phyloP scores from a whole-genome alignment of 2,888 invertebrate species.

The Mechanitis messenoides region DNA sequence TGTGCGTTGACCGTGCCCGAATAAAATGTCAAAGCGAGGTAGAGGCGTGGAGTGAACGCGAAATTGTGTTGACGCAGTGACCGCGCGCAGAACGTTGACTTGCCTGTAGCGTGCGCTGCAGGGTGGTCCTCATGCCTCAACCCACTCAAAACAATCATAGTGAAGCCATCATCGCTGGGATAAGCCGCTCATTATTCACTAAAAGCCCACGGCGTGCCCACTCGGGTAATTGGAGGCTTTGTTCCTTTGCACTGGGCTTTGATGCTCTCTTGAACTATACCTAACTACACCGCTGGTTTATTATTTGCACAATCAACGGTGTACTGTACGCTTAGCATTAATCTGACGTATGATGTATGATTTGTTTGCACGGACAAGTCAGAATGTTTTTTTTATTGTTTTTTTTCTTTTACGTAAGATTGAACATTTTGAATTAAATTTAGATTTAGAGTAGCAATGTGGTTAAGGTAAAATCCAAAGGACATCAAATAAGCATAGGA shows the following conservation, averaged over 20 bases:
- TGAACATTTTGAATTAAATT: slow-evolving; percentile 3
- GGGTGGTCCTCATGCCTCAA: slow-evolving; percentile 58
- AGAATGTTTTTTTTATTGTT: slow-evolving; percentile 30
- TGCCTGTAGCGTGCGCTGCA: slow-evolving; percentile 30
- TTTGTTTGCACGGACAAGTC: slow-evolving; percentile 46
- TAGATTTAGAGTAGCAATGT: slow-evolving; percentile 1
- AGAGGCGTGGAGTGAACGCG: slow-evolving; percentile 46
- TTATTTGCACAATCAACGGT: slow-evolving; percentile 69
- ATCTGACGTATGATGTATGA: slow-evolving; percentile 64
- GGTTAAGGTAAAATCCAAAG: slow-evolving; percentile 12
- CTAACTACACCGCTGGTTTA: slow-evolving; percentile 53
- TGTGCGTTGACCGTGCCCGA: slow-evolving; percentile 60
- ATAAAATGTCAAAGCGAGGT: slow-evolving; percentile 68
- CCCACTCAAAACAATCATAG: slow-evolving; percentile 66
- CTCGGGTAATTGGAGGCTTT: slow-evolving; percentile 73
- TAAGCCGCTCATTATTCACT: slow-evolving; percentile 75
- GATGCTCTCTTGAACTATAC: slow-evolving; percentile 59
- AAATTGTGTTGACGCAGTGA: slow-evolving; percentile 65
- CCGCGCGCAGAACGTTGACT: slow-evolving; percentile 29
- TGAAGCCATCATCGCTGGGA: slow-evolving; percentile 65
- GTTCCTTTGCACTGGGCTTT: slow-evolving; percentile 69
- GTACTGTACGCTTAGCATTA: slow-evolving; percentile 55
- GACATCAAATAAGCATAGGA: slow-evolving; percentile 44
- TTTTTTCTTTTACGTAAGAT: too few species aligned
- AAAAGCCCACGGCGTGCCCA: slow-evolving; percentile 73